Evolutionary conservation across 2,888 invertebrate species (phyloP).

Genomic region (Cheilosia soror): DNA sequence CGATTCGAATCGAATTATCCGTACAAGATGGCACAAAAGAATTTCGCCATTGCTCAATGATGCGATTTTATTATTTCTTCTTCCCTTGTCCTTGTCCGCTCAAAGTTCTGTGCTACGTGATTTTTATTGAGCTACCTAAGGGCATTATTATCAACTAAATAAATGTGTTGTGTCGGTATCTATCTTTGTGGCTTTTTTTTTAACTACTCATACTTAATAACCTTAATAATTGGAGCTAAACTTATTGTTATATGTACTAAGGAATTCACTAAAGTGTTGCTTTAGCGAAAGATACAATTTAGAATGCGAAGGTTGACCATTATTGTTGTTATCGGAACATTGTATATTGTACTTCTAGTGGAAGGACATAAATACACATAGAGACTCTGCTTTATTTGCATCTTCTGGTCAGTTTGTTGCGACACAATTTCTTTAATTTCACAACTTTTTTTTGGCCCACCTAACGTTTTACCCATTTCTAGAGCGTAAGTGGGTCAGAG

Average conservation of each 20-base stretch:
- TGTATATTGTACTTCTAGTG: no score
- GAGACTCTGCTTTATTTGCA: background rate
- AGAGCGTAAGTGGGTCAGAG: no score
- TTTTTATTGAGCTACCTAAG: constrained; percentile 42
- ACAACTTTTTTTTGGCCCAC: no score
- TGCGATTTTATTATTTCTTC: constrained; percentile 29
- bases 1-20: constrained; percentile 22
- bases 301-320: no score
- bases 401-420: background rate
- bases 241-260: background rate
- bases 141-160: constrained; percentile 30
- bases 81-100: background rate
- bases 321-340: no score
- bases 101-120: constrained; percentile 25
- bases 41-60: constrained; percentile 23
- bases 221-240: constrained; percentile 26
- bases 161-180: constrained; percentile 5
- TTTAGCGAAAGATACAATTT: no score
- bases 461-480: no score
- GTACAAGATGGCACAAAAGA: constrained; percentile 11
- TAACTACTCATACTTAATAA: background rate
- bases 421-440: no score
- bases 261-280: background rate
- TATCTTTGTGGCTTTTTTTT: background rate
- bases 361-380: no score